phyloP scores from a whole-genome alignment of 2,113 vertebrate genomes.

The Oncorhynchus mykiss region DNA sequence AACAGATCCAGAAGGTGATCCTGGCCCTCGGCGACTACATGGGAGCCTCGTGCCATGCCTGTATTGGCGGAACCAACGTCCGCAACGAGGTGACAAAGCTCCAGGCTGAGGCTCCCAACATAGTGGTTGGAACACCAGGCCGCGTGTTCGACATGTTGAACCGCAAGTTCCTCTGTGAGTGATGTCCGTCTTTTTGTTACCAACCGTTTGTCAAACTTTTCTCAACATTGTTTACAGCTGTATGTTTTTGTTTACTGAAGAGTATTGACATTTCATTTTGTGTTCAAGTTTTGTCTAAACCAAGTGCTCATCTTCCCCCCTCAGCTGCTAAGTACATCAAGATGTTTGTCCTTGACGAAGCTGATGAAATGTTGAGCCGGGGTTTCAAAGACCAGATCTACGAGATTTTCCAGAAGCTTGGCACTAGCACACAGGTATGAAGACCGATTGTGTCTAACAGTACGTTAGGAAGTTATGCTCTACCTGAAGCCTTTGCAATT shows the following conservation, averaged over 20 bases:
- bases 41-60: slow-evolving; percentile 85
- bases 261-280: too few relatives aligned
- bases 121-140: slow-evolving; percentile 85
- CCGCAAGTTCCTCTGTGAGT: slow-evolving; percentile 83
- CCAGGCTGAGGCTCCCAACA: slow-evolving; percentile 82
- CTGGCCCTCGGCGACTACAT: slow-evolving; percentile 85
- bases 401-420: slow-evolving; percentile 84
- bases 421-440: slow-evolving; percentile 83
- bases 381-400: slow-evolving; percentile 89
- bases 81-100: slow-evolving; percentile 85
- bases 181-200: not conserved
- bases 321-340: slow-evolving; percentile 84
- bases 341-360: slow-evolving; percentile 88
- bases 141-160: slow-evolving; percentile 86
- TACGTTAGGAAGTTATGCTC: too few relatives aligned
- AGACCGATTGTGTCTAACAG: too few relatives aligned
- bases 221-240: too few relatives aligned
- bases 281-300: not conserved
- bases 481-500: too few relatives aligned
- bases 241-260: too few relatives aligned
- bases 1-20: slow-evolving; percentile 84
- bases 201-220: not conserved
- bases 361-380: slow-evolving; percentile 86
- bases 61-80: slow-evolving; percentile 84
- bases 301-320: slow-evolving; percentile 13